Percentiles rank a stretch among this genome's conserved stretches.
These are phyloP conservation scores for Capitella teleta DNA, from an alignment of 1,140 invertebrate genomes.

Conservation along the genomic window DNA sequence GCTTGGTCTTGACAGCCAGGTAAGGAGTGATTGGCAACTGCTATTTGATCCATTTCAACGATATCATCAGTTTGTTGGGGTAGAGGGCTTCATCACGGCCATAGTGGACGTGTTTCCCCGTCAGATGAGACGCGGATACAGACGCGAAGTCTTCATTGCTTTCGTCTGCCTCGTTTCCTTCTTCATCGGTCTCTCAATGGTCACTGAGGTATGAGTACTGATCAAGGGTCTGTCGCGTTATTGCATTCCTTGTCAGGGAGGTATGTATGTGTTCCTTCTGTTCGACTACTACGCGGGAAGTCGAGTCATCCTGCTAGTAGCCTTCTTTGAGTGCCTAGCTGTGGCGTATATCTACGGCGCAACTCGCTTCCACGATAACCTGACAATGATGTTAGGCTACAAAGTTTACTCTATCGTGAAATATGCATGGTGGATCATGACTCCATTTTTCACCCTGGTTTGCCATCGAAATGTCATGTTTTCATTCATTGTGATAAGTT, in stretches of 20 bases:
- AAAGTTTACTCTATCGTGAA: neutral
- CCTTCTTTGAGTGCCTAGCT: conserved; percentile 60
- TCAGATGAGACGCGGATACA: conserved; percentile 32
- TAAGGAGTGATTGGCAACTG: no score
- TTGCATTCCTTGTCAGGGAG: conserved; percentile 44
- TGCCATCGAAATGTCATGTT: neutral
- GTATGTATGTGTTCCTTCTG: conserved; percentile 60
- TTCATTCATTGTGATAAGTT: no score
- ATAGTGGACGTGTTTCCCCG: conserved; percentile 60
- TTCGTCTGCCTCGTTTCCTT: conserved; percentile 53
- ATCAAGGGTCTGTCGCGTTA: no score
- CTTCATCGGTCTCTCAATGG: conserved; percentile 56
- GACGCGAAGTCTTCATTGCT: conserved; percentile 51
- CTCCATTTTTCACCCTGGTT: conserved; percentile 4
- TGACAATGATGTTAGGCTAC: conserved; percentile 52
- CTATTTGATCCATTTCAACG: neutral
- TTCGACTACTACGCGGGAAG: conserved; percentile 62
- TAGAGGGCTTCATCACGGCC: conserved; percentile 66
- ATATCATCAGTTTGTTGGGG: conserved; percentile 58
- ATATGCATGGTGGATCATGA: conserved; percentile 1
- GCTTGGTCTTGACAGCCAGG: conserved; percentile 39
- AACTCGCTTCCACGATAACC: conserved; percentile 48
- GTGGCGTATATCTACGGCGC: conserved; percentile 63
- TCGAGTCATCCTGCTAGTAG: conserved; percentile 59
- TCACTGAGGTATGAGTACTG: conserved; percentile 55